Evolutionary conservation across 2,888 invertebrate genomes (phyloP).

Genomic region (Syritta pipiens): DNA sequence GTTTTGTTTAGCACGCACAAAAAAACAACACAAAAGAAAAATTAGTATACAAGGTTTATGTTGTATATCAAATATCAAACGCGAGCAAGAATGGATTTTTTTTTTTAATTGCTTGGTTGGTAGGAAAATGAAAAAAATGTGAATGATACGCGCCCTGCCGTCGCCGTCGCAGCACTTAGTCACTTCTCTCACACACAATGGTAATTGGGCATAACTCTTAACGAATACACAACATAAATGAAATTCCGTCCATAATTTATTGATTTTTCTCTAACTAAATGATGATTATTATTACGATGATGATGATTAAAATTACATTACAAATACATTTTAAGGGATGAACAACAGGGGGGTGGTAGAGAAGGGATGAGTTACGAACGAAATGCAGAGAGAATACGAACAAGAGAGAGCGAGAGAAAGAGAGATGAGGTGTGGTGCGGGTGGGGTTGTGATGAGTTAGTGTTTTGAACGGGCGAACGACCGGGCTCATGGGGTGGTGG

Average conservation of each 20-base stretch:
- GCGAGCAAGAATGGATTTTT: slow-evolving; percentile 23
- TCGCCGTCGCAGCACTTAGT: slow-evolving; percentile 65
- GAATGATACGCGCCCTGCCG: slow-evolving; percentile 71
- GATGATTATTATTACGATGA: slow-evolving; percentile 67
- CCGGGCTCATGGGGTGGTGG: slow-evolving; percentile 1
- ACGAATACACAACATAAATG: slow-evolving; percentile 66
- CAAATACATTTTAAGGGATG: slow-evolving; percentile 70
- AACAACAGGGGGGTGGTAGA: slow-evolving; percentile 52
- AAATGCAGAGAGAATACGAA: slow-evolving; percentile 29
- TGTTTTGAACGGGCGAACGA: background rate
- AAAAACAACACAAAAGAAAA: background rate
- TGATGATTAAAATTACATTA: slow-evolving; percentile 72
- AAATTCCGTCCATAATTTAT: slow-evolving; percentile 70
- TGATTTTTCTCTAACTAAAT: slow-evolving; percentile 70
- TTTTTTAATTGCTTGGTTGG: no score
- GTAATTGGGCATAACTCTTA: slow-evolving; percentile 65
- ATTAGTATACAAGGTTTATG: slow-evolving; percentile 6
- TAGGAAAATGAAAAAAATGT: slow-evolving; percentile 21
- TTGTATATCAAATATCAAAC: slow-evolving; percentile 13
- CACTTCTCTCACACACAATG: slow-evolving; percentile 50
- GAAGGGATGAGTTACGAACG: no score
- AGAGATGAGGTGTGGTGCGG: slow-evolving; percentile 11
- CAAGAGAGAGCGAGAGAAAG: slow-evolving; percentile 70
- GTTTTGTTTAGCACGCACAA: background rate
- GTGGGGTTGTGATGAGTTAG: background rate